These are phyloP conservation scores for Seira musarum DNA, from an alignment of 2,888 invertebrate species.

Conservation along the genomic window DNA sequence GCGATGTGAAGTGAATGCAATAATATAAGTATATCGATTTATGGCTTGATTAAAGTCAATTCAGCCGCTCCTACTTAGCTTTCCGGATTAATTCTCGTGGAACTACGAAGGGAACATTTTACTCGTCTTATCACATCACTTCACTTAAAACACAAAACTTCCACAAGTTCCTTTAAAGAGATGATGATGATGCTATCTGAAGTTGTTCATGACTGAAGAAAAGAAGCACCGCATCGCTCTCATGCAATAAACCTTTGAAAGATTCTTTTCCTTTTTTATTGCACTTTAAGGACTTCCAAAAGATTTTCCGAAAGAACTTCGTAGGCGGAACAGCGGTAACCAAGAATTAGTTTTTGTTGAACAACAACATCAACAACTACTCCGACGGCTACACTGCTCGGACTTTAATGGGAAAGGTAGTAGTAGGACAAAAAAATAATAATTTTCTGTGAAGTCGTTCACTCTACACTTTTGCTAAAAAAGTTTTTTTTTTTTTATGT, in stretches of 20 bases:
- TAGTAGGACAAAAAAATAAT: background rate
- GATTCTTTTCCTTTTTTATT: slow-evolving; percentile 1
- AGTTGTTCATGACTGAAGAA: background rate
- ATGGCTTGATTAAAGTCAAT: no score
- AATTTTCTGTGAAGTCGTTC: background rate
- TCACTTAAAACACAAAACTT: background rate
- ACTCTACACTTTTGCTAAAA: background rate
- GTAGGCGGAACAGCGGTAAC: background rate
- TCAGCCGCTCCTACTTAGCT: no score
- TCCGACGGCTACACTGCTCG: no score
- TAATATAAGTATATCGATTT: no score
- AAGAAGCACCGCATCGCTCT: background rate
- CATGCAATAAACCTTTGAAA: background rate
- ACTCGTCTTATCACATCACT: background rate
- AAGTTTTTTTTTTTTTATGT: background rate
- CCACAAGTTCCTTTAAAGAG: background rate
- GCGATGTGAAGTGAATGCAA: no score
- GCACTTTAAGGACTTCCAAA: slow-evolving; percentile 17
- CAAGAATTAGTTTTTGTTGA: slow-evolving; percentile 3
- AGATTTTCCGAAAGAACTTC: background rate
- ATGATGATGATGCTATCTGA: background rate
- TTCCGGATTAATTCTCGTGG: background rate
- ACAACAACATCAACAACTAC: background rate
- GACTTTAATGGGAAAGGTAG: background rate
- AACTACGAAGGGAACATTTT: background rate